phyloP scores from a whole-genome alignment of 2,797 vertebrate species.

The Lepilemur ruficaudatus region DNA sequence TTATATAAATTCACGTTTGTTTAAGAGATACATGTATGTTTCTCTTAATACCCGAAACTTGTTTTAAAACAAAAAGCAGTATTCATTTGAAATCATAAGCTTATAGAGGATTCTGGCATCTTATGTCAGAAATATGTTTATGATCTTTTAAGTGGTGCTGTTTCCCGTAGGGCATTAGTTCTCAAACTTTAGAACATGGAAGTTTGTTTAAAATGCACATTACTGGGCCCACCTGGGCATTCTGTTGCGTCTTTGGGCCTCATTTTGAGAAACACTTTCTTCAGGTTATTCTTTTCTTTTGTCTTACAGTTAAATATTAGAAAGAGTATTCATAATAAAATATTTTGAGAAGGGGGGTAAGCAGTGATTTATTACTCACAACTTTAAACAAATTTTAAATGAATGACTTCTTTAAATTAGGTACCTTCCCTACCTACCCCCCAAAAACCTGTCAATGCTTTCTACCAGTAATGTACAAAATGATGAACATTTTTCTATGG shows the following conservation, averaged over 20 bases:
- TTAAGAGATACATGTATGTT: conserved; percentile 1
- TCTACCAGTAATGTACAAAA: conserved; percentile 58
- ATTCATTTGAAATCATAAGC: conserved; percentile 47
- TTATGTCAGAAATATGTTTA: not conserved
- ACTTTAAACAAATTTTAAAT: conserved; percentile 51
- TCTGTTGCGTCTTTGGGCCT: not conserved
- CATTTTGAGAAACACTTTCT: conserved; percentile 20
- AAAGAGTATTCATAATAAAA: conserved; percentile 40
- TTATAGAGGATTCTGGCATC: not conserved
- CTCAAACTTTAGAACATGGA: not conserved
- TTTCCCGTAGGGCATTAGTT: conserved; percentile 26
- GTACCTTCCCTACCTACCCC: not conserved
- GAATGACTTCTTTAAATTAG: conserved; percentile 57
- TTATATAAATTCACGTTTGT: not conserved
- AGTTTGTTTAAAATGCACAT: not conserved
- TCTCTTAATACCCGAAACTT: conserved; percentile 37
- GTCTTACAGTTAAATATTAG: conserved; percentile 58
- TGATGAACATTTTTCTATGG: conserved; percentile 69
- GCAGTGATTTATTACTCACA: conserved; percentile 48
- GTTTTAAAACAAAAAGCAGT: conserved; percentile 38
- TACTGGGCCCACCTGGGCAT: not conserved
- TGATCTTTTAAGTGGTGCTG: conserved; percentile 52
- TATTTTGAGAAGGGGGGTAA: conserved; percentile 54
- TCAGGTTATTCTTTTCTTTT: conserved; percentile 49
- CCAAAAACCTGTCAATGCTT: not conserved